These are phyloP conservation scores for Atethmia centrago DNA, from an alignment of 2,888 invertebrate species.

Conservation along the genomic window DNA sequence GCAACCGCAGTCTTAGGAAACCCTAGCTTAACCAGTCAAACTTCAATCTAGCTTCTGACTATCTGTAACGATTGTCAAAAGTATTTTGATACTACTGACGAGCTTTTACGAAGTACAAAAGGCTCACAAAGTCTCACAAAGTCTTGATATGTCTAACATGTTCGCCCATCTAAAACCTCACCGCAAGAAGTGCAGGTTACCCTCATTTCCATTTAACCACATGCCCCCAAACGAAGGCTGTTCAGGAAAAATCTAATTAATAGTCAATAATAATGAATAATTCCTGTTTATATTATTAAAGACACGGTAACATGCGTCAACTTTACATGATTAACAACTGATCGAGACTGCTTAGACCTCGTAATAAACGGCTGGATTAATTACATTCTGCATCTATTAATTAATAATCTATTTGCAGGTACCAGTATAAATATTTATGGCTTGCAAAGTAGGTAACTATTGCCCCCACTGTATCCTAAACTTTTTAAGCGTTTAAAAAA, in stretches of 20 bases:
- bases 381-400: slow-evolving; percentile 17
- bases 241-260: slow-evolving; percentile 19
- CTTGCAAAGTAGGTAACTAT: too few species aligned
- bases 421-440: neutral
- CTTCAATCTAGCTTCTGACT: too few species aligned
- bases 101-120: neutral
- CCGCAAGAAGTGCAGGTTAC: neutral
- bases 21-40: too few species aligned
- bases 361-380: slow-evolving; percentile 18
- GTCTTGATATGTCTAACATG: neutral
- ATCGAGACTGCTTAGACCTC: neutral
- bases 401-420: neutral
- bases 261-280: slow-evolving; percentile 18
- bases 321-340: slow-evolving; percentile 4
- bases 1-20: too few species aligned
- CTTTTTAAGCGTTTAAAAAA: too few species aligned
- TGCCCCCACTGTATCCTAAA: too few species aligned
- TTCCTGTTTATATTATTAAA: slow-evolving; percentile 20
- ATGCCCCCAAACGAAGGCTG: neutral
- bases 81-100: neutral
- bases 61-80: too few species aligned
- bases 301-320: neutral
- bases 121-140: neutral
- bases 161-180: neutral
- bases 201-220: neutral